phyloP scores from a whole-genome alignment of 2,888 invertebrate species.

The Synanthedon myopaeformis region DNA sequence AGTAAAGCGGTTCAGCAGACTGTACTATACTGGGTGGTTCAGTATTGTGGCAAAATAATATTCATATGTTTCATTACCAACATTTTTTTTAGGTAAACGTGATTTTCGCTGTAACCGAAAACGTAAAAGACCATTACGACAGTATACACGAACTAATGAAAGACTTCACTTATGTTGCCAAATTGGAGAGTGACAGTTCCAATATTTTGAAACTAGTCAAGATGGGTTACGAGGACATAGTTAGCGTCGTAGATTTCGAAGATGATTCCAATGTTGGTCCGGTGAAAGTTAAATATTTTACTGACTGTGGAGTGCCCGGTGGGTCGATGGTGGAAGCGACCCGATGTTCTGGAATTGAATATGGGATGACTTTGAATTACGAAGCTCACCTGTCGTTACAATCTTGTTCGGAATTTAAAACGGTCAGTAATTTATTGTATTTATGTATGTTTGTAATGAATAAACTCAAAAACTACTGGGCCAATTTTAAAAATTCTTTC shows the following conservation, averaged over 20 bases:
- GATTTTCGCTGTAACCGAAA: slow-evolving; percentile 86
- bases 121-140: slow-evolving; percentile 76
- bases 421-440: slow-evolving; percentile 25
- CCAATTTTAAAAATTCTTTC: too few relatives aligned
- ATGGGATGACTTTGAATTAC: slow-evolving; percentile 74
- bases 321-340: slow-evolving; percentile 54
- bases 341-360: slow-evolving; percentile 72
- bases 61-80: too few relatives aligned
- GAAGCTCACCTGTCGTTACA: slow-evolving; percentile 72
- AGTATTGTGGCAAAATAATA: too few relatives aligned
- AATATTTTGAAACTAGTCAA: slow-evolving; percentile 88
- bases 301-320: slow-evolving; percentile 74
- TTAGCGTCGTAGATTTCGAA: slow-evolving; percentile 72
- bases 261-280: slow-evolving; percentile 72
- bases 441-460: too few relatives aligned
- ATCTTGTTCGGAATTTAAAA: slow-evolving; percentile 65
- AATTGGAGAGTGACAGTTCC: slow-evolving; percentile 82
- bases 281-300: slow-evolving; percentile 76
- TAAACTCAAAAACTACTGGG: too few relatives aligned
- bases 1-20: too few relatives aligned
- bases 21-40: too few relatives aligned
- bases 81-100: slow-evolving; percentile 74
- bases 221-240: slow-evolving; percentile 82
- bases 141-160: slow-evolving; percentile 76
- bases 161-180: slow-evolving; percentile 81